Evolutionary conservation across 2,113 vertebrate genomes (phyloP).

Genomic region (Grallaria varia): DNA sequence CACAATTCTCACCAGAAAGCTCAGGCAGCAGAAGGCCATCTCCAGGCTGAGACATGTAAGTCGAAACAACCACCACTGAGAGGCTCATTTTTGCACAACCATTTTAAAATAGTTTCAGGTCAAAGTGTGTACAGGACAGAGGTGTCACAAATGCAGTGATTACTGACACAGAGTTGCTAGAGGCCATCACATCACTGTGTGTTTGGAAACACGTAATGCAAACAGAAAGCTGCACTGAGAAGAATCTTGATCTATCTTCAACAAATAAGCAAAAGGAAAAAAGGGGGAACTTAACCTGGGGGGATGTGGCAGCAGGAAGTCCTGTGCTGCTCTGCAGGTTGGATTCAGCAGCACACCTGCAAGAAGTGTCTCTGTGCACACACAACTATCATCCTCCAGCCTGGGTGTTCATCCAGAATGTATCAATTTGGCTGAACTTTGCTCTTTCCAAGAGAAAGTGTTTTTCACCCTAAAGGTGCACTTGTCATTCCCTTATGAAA

Average conservation of each 20-base stretch:
- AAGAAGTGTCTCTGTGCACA: neutral
- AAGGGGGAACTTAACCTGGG: slow-evolving; percentile 12
- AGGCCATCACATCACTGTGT: neutral
- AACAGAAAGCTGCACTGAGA: slow-evolving; percentile 26
- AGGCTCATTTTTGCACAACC: neutral
- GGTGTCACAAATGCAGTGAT: neutral
- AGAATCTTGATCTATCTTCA: neutral
- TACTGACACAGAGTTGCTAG: neutral
- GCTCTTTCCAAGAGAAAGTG: slow-evolving; percentile 64
- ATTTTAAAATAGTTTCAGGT: neutral
- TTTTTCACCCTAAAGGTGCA: slow-evolving; percentile 55
- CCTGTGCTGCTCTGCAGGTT: neutral
- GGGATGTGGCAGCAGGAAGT: neutral
- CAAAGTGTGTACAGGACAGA: neutral
- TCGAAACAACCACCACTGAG: fast-evolving
- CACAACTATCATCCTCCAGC: slow-evolving; percentile 15
- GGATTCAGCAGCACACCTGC: slow-evolving; percentile 41
- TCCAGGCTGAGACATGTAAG: neutral
- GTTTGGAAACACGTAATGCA: slow-evolving; percentile 2
- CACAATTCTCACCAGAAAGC: neutral
- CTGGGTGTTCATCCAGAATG: slow-evolving; percentile 26
- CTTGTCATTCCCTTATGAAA: slow-evolving; percentile 35
- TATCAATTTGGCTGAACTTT: slow-evolving; percentile 53
- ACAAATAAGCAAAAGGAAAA: neutral
- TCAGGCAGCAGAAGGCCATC: neutral